These are phyloP conservation scores for Vanessa cardui DNA, from an alignment of 2,888 invertebrate genomes.

Conservation along the genomic window DNA sequence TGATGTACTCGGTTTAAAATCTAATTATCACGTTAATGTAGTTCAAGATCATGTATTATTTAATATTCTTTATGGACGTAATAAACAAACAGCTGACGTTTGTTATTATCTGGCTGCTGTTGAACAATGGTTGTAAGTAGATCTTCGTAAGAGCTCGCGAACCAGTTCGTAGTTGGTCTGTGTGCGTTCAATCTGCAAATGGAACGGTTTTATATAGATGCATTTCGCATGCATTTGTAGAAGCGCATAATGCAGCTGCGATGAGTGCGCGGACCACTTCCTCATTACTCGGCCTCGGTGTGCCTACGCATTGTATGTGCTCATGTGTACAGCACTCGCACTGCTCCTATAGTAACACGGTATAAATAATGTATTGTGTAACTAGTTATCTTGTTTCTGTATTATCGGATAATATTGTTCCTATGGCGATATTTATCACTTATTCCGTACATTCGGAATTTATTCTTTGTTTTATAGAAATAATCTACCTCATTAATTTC, in stretches of 20 bases:
- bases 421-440: neutral
- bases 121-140: conserved; percentile 55
- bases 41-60: conserved; percentile 40
- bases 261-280: conserved; percentile 56
- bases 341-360: conserved; percentile 3
- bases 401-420: conserved; percentile 12
- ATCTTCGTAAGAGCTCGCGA: conserved; percentile 46
- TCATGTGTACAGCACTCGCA: conserved; percentile 5
- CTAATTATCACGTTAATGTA: conserved; percentile 39
- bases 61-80: conserved; percentile 31
- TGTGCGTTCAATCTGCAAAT: conserved; percentile 29
- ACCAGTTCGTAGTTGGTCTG: conserved; percentile 52
- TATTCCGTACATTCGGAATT: neutral
- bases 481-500: too few species aligned
- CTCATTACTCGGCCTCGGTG: conserved; percentile 54
- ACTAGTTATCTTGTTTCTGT: conserved; percentile 12
- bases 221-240: conserved; percentile 49
- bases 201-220: conserved; percentile 30
- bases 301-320: conserved; percentile 37
- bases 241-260: conserved; percentile 65
- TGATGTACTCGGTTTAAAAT: conserved; percentile 20
- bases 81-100: conserved; percentile 42
- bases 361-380: conserved; percentile 11
- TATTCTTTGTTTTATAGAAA: too few species aligned
- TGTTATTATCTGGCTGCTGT: conserved; percentile 46